phyloP scores from a whole-genome alignment of 2,888 invertebrate species.

The Agonum fuliginosum region DNA sequence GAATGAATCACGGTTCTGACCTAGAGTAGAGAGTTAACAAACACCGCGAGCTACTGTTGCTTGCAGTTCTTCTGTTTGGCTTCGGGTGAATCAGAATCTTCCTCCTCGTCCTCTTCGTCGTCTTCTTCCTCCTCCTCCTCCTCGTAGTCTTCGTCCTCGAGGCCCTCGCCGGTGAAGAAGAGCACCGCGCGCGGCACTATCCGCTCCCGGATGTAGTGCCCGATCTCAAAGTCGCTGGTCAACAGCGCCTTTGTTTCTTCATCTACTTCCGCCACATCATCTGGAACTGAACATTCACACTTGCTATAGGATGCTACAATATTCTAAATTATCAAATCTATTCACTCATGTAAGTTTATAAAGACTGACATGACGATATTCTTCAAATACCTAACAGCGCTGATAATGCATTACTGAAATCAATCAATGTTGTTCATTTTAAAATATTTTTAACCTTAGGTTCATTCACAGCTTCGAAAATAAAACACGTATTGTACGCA shows the following conservation, averaged over 20 bases:
- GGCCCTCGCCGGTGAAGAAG: slow-evolving; percentile 94
- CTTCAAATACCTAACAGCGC: too few species aligned
- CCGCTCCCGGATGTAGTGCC: slow-evolving; percentile 97
- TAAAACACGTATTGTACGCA: too few species aligned
- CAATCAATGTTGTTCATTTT: too few species aligned
- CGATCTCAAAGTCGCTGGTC: slow-evolving; percentile 98
- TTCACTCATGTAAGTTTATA: too few species aligned
- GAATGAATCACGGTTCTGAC: slow-evolving; percentile 27
- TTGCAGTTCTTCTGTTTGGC: slow-evolving; percentile 70
- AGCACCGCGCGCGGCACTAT: slow-evolving; percentile 98
- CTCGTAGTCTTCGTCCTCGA: slow-evolving; percentile 87
- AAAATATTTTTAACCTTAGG: too few species aligned
- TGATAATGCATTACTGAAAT: too few species aligned
- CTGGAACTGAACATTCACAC: slow-evolving; percentile 86
- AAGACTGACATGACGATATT: too few species aligned
- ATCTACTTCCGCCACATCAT: slow-evolving; percentile 86
- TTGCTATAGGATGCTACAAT: too few species aligned
- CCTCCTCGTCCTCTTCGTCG: slow-evolving; percentile 79
- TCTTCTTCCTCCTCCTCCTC: slow-evolving; percentile 80
- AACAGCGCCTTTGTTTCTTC: slow-evolving; percentile 91
- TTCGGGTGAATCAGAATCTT: slow-evolving; percentile 73
- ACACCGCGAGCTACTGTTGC: slow-evolving; percentile 67
- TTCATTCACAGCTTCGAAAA: too few species aligned
- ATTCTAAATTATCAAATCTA: background rate
- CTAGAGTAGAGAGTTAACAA: slow-evolving; percentile 50